Evolutionary conservation across 2,797 vertebrate genomes (phyloP).

Genomic region (Rhabdomys pumilio): DNA sequence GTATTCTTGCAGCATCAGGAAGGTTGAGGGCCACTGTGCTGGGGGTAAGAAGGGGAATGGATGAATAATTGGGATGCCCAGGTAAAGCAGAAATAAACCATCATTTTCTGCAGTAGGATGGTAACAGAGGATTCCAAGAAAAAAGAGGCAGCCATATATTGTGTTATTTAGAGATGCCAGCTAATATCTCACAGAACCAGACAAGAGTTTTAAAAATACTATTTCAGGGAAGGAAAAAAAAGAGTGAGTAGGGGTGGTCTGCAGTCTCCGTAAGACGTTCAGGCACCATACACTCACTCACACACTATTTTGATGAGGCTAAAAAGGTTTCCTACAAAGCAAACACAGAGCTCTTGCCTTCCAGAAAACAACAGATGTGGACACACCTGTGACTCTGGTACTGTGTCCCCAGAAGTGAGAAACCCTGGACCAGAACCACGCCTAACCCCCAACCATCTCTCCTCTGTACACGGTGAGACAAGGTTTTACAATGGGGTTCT

Average conservation of each 20-base stretch:
- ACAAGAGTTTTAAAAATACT: not conserved
- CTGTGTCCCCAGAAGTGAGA: not conserved
- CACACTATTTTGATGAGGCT: not conserved
- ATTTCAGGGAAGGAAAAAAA: not conserved
- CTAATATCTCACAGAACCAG: not conserved
- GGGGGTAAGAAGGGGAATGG: too few species aligned
- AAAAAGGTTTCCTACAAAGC: not conserved
- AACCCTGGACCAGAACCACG: not conserved
- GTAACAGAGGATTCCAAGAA: not conserved
- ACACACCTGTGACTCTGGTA: not conserved
- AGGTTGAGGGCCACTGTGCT: not conserved
- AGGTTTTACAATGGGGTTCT: conserved; percentile 10
- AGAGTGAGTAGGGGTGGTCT: not conserved
- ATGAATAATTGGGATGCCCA: not conserved
- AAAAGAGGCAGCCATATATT: not conserved
- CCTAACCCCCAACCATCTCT: not conserved
- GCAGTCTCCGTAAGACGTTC: not conserved
- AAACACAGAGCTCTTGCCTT: not conserved
- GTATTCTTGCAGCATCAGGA: not conserved
- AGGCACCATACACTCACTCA: not conserved
- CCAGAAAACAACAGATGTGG: not conserved
- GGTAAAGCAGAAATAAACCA: not conserved
- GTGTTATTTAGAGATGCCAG: not conserved
- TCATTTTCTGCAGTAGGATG: not conserved
- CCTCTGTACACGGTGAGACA: not conserved